Evolutionary conservation across 2,888 invertebrate genomes (phyloP).

Genomic region (Diloba caeruleocephala): DNA sequence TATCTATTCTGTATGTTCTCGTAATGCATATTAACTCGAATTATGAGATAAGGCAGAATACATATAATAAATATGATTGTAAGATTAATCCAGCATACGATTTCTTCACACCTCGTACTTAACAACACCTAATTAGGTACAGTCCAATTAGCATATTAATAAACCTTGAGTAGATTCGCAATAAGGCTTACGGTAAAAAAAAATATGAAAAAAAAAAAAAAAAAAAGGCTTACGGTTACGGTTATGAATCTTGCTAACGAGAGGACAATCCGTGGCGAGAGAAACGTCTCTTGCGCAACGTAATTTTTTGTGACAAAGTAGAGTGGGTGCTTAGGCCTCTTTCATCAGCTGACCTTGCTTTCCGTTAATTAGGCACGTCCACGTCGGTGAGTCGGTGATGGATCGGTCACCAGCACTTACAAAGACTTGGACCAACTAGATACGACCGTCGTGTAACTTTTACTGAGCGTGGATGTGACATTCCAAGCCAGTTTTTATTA

Average conservation of each 20-base stretch:
- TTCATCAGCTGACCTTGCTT: slow-evolving; percentile 85
- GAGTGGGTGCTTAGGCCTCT: slow-evolving; percentile 78
- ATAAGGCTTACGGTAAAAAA: no score
- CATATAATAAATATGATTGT: no score
- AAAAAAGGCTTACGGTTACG: no score
- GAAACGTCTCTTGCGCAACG: slow-evolving; percentile 66
- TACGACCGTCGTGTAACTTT: slow-evolving; percentile 41
- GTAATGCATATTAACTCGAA: no score
- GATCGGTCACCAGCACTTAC: slow-evolving; percentile 82
- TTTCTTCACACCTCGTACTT: slow-evolving; percentile 18
- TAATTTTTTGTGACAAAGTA: slow-evolving; percentile 68
- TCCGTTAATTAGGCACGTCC: slow-evolving; percentile 85
- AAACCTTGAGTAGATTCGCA: slow-evolving; percentile 25
- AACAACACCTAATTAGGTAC: slow-evolving; percentile 19
- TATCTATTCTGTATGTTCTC: no score
- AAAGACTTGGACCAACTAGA: slow-evolving; percentile 57
- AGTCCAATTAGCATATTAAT: slow-evolving; percentile 25
- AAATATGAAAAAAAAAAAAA: no score
- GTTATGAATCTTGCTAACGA: slow-evolving; percentile 12
- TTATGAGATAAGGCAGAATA: no score
- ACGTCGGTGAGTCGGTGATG: slow-evolving; percentile 82
- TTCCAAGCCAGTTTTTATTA: slow-evolving; percentile 3
- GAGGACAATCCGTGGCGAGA: slow-evolving; percentile 33
- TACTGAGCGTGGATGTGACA: slow-evolving; percentile 15
- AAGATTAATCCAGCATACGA: no score